phyloP scores from a whole-genome alignment of 2,113 vertebrate species.

The Madoqua kirkii region DNA sequence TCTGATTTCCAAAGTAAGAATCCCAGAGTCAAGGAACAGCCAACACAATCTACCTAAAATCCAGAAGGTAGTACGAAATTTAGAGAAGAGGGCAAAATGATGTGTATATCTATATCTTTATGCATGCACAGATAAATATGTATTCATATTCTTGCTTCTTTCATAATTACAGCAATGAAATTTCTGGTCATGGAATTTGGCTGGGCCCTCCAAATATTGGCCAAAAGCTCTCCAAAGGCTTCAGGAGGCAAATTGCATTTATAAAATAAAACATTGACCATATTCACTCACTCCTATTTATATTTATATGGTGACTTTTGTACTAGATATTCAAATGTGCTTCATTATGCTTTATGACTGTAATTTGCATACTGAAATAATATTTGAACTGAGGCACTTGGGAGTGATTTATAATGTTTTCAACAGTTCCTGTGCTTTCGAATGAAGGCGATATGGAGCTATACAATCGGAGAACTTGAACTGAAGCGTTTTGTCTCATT shows the following conservation, averaged over 20 bases:
- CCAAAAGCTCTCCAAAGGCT: conserved; percentile 26
- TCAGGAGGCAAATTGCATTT: conserved; percentile 33
- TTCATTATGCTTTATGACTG: conserved; percentile 64
- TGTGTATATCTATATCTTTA: background rate
- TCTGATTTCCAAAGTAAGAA: background rate
- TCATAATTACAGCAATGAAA: conserved; percentile 5
- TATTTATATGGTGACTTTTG: conserved; percentile 54
- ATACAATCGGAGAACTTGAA: conserved; percentile 27
- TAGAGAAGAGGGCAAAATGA: background rate
- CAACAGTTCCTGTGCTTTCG: conserved; percentile 8
- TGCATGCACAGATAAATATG: background rate
- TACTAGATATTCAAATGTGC: conserved; percentile 52
- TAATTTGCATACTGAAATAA: conserved; percentile 64
- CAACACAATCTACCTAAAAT: background rate
- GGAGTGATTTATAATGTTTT: conserved; percentile 56
- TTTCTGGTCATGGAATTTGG: background rate
- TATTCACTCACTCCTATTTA: conserved; percentile 43
- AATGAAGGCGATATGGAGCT: background rate
- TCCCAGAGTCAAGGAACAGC: background rate
- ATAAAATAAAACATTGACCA: conserved; percentile 50
- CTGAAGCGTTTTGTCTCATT: conserved; percentile 2
- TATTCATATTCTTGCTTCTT: background rate
- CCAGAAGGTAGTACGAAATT: background rate
- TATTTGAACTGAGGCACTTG: conserved; percentile 59
- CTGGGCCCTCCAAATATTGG: background rate